A percentile compares a stretch with the other conserved stretches of the same genome.
phyloP scores from a whole-genome alignment of 2,797 vertebrate genomes.

The Lagodon rhomboides region DNA sequence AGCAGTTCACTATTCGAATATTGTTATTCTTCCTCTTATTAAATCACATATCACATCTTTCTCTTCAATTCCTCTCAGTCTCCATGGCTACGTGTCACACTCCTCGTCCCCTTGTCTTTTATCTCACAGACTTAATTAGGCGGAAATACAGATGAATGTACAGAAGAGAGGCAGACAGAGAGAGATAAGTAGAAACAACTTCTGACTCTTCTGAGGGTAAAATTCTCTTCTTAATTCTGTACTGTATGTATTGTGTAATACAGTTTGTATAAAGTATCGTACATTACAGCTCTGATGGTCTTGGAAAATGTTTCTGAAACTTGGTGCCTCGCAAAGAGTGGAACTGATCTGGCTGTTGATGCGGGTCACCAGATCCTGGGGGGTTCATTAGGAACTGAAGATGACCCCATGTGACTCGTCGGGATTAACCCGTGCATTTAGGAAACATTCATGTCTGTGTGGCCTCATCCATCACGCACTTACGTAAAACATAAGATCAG shows the following conservation, averaged over 20 bases:
- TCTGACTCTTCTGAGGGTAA: neutral
- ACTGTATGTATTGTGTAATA: neutral
- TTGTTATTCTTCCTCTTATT: conserved; percentile 6
- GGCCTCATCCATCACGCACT: conserved; percentile 14
- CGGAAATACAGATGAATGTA: conserved; percentile 7
- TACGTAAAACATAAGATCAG: neutral
- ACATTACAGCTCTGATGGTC: neutral
- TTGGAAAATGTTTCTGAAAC: conserved; percentile 4
- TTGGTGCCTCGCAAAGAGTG: neutral
- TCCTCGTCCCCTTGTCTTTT: neutral
- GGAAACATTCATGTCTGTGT: neutral
- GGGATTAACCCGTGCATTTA: conserved; percentile 10
- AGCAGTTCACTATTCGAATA: neutral
- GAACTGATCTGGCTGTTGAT: conserved; percentile 10
- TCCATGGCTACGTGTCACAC: conserved; percentile 22
- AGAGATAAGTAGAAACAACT: neutral
- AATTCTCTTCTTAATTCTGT: neutral
- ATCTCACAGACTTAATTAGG: conserved; percentile 18
- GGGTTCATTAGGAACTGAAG: conserved; percentile 12
- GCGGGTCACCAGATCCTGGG: conserved; percentile 10
- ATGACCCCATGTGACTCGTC: conserved; percentile 28
- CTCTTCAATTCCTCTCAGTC: conserved; percentile 3
- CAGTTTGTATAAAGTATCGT: no score
- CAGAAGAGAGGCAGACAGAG: neutral
- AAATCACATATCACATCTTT: neutral